Percentiles rank a stretch among this genome's conserved stretches.
Conservation (phyloP, 1,140 invertebrate species). For the Piezodorus guildinii region DNA sequence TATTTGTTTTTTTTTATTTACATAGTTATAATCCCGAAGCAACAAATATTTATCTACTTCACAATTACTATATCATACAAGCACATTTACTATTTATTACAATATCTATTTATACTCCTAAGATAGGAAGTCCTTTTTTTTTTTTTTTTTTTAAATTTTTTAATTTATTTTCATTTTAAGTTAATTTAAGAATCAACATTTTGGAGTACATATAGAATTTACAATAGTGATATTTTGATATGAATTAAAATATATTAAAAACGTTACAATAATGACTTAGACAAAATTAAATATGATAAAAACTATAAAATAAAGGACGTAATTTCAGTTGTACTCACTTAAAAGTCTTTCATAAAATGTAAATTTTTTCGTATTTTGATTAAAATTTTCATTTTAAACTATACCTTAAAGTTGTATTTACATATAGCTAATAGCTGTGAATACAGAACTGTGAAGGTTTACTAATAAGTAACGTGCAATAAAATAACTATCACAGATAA, state of each 20-base stretch:
- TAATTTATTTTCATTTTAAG: no score
- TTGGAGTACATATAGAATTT: no score
- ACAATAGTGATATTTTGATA: neutral
- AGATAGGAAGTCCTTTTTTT: constrained; percentile 4
- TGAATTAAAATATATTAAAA: no score
- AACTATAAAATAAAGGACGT: neutral
- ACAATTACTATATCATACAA: constrained; percentile 13
- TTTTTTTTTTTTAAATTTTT: no score
- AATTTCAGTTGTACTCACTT: neutral
- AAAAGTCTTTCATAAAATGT: constrained; percentile 8
- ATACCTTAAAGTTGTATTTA: neutral
- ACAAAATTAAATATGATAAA: neutral
- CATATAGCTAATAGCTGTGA: neutral
- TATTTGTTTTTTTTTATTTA: constrained; percentile 22
- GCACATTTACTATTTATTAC: constrained; percentile 3
- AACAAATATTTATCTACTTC: constrained; percentile 6
- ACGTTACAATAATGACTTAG: no score
- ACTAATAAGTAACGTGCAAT: constrained; percentile 8
- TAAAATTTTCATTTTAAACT: neutral
- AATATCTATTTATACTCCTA: constrained; percentile 11
- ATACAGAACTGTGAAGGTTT: neutral
- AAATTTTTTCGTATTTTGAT: neutral
- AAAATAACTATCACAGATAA: constrained; percentile 25
- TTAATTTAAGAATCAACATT: no score
- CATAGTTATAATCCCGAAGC: constrained; percentile 14